Conservation (phyloP, 2,797 vertebrate genomes). For the Nasua narica region DNA sequence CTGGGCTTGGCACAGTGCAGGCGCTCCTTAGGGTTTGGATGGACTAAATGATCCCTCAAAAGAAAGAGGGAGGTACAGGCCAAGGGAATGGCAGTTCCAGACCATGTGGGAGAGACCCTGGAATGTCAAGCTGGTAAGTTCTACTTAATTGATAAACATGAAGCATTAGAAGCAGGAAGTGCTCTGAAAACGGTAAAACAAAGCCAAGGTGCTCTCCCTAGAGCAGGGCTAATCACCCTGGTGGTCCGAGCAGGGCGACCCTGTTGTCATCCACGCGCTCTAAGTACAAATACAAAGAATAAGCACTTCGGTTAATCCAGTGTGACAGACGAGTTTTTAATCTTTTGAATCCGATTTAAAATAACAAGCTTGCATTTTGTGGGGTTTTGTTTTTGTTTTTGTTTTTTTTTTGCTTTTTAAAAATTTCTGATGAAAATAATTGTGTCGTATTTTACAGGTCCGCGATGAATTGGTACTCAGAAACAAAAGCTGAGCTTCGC, state of each 20-base stretch:
- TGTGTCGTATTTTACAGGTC: neutral
- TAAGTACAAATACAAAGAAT: neutral
- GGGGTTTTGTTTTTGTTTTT: too few species aligned
- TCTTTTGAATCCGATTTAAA: neutral
- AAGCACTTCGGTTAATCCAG: neutral
- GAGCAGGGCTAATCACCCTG: neutral
- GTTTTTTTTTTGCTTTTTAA: neutral
- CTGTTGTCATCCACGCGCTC: too few species aligned
- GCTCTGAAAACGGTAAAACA: neutral
- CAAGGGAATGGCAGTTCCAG: neutral
- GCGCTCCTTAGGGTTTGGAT: neutral
- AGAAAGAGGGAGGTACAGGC: neutral
- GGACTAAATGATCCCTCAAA: rapidly evolving
- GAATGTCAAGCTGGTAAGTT: neutral
- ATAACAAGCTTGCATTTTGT: neutral
- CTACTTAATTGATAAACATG: neutral
- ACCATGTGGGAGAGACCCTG: neutral
- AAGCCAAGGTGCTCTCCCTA: neutral
- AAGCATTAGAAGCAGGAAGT: neutral
- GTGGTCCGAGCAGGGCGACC: neutral
- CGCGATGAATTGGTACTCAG: neutral
- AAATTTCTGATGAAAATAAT: neutral
- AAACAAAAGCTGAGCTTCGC: neutral
- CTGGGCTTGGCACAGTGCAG: neutral
- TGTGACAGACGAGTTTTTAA: neutral